Evolutionary conservation across 1,140 invertebrate genomes (phyloP).

Genomic region (Caenorhabditis inopinata): DNA sequence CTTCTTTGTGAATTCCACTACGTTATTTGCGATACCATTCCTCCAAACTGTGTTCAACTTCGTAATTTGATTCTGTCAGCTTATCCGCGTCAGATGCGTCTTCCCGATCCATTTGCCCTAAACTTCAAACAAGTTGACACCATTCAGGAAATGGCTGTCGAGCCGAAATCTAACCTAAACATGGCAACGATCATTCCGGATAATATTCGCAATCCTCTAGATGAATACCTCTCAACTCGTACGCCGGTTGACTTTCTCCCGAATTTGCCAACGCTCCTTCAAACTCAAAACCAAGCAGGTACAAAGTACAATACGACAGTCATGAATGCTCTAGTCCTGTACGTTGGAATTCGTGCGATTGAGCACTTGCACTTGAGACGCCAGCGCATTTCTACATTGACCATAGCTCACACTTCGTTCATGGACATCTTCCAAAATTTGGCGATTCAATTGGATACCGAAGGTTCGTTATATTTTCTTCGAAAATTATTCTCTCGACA

Average conservation of each 20-base stretch:
- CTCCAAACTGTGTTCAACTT: conserved; percentile 98
- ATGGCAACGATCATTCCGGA: conserved; percentile 66
- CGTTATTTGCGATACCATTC: conserved; percentile 98
- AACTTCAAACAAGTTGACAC: conserved; percentile 87
- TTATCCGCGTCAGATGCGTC: conserved; percentile 92
- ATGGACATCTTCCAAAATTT: conserved; percentile 99
- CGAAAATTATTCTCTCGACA: not conserved
- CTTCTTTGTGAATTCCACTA: conserved; percentile 98
- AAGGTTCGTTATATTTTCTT: conserved; percentile 74
- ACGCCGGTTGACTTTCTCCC: conserved; percentile 92
- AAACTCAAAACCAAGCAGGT: conserved; percentile 68
- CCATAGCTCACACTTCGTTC: conserved; percentile 88
- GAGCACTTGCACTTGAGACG: conserved; percentile 71
- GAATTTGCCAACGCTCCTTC: conserved; percentile 84
- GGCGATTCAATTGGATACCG: conserved; percentile 92
- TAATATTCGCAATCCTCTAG: conserved; percentile 75
- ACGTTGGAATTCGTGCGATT: conserved; percentile 95
- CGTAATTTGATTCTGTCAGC: conserved; percentile 94
- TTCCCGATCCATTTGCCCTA: conserved; percentile 96
- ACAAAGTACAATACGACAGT: conserved; percentile 85
- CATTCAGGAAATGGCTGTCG: conserved; percentile 77
- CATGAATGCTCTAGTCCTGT: conserved; percentile 93
- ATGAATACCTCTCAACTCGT: conserved; percentile 90
- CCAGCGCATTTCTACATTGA: conserved; percentile 87
- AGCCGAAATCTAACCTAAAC: conserved; percentile 86